phyloP scores from a whole-genome alignment of 2,888 invertebrate species.

The Dryomyza anilis region DNA sequence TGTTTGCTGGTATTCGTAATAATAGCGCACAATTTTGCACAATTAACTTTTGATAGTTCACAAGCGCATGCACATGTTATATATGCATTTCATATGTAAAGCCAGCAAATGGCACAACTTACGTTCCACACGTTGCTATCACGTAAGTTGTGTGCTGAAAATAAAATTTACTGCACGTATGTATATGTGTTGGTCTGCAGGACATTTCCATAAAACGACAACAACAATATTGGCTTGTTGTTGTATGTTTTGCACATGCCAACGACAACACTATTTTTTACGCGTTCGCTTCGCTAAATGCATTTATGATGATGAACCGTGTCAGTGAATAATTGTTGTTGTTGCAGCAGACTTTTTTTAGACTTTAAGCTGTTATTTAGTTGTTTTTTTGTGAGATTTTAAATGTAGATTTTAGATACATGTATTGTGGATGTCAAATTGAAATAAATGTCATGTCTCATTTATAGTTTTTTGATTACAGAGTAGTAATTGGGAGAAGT shows the following conservation, averaged over 20 bases:
- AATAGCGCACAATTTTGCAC: slow-evolving; percentile 13
- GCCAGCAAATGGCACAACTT: background rate
- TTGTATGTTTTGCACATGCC: background rate
- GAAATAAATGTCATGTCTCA: too few species aligned
- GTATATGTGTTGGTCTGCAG: background rate
- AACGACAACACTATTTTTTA: slow-evolving; percentile 1
- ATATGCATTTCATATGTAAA: background rate
- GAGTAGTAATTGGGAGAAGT: too few species aligned
- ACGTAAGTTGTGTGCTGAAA: background rate
- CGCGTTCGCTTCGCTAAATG: background rate
- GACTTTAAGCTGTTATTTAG: background rate
- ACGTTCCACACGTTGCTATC: background rate
- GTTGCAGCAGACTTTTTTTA: background rate
- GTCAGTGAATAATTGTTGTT: slow-evolving; percentile 12
- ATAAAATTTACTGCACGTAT: background rate
- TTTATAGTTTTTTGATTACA: too few species aligned
- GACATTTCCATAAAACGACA: background rate
- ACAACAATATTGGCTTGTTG: background rate
- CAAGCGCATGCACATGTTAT: background rate
- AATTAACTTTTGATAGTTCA: slow-evolving; percentile 18
- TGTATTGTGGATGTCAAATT: too few species aligned
- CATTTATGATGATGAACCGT: slow-evolving; percentile 17
- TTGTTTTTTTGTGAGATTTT: background rate
- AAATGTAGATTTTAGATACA: too few species aligned
- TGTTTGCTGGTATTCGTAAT: slow-evolving; percentile 6